phyloP scores from a whole-genome alignment of 2,888 invertebrate genomes.

The Limnephilus marmoratus region DNA sequence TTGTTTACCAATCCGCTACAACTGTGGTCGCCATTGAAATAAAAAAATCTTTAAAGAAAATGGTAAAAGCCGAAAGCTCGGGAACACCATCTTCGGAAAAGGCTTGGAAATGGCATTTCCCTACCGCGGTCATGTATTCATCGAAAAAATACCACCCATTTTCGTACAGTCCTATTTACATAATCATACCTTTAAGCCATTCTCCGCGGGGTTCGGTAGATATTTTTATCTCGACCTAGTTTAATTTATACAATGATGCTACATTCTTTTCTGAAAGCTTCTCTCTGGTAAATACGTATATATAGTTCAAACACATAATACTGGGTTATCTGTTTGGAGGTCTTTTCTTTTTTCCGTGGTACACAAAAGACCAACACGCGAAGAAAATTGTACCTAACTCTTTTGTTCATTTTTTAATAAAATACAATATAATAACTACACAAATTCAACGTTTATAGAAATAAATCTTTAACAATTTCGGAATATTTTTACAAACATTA shows the following conservation, averaged over 20 bases:
- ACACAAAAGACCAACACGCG: conserved; percentile 2
- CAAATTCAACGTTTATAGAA: neutral
- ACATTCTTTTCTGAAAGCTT: conserved; percentile 2
- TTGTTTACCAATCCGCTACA: neutral
- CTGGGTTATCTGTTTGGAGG: neutral
- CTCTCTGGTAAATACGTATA: neutral
- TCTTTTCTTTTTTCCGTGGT: neutral
- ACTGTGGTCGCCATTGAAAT: neutral
- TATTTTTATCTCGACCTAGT: conserved; percentile 22
- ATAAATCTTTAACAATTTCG: neutral
- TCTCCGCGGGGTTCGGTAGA: neutral
- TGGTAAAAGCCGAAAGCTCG: neutral
- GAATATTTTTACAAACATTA: neutral
- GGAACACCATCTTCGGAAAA: neutral
- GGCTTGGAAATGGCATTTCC: neutral
- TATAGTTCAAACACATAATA: conserved; percentile 2
- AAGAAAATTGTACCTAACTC: neutral
- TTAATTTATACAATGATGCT: conserved; percentile 19
- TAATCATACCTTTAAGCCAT: conserved; percentile 43
- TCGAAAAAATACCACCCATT: conserved; percentile 34
- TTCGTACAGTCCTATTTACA: conserved; percentile 27
- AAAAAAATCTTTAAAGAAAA: neutral
- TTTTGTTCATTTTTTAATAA: neutral
- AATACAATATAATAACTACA: neutral
- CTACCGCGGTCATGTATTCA: conserved; percentile 13